Evolutionary conservation across 2,888 invertebrate genomes (phyloP).

Genomic region (Stenchaetothrips biformis): DNA sequence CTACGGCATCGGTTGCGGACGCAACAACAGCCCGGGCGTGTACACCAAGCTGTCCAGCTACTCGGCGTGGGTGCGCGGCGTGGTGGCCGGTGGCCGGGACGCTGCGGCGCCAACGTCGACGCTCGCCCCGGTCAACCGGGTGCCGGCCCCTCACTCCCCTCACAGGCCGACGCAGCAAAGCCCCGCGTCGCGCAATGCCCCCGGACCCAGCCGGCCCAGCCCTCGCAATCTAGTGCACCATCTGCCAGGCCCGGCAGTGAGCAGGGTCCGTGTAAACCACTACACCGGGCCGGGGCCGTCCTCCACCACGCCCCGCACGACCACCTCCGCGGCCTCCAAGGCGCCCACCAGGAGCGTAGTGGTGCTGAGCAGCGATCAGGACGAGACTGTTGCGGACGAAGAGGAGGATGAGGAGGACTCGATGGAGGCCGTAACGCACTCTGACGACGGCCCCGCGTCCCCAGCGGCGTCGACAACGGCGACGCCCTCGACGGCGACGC

Average conservation of each 20-base stretch:
- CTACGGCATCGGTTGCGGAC: conserved; percentile 29
- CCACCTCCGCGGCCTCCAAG: neutral
- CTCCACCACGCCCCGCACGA: neutral
- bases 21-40: conserved; percentile 26
- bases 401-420: neutral
- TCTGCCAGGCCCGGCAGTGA: neutral
- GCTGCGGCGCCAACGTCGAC: neutral
- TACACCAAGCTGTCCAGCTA: conserved; percentile 35
- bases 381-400: neutral
- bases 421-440: neutral
- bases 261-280: conserved; percentile 10
- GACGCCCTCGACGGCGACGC: neutral
- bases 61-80: conserved; percentile 43
- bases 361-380: neutral
- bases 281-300: neutral
- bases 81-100: conserved; percentile 33
- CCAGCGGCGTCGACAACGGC: neutral
- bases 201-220: neutral
- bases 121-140: neutral
- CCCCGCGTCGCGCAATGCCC: neutral
- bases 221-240: neutral
- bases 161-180: neutral
- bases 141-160: neutral
- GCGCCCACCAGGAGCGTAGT: neutral
- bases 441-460: neutral